phyloP scores from a whole-genome alignment of 2,797 vertebrate species.

The Microhierax caerulescens region DNA sequence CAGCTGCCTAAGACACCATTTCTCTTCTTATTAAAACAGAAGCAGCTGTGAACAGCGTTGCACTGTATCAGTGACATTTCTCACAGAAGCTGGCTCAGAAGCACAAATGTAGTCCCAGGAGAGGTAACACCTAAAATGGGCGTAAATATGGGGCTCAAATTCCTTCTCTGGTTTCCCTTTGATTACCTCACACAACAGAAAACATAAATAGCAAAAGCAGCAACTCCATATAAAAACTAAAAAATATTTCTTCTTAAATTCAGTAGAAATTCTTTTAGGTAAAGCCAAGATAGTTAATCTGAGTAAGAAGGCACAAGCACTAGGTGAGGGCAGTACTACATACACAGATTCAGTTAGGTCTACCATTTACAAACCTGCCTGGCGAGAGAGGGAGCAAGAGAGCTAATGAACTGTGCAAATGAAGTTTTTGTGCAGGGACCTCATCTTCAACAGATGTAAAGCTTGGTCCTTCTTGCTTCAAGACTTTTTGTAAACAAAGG shows the following conservation, averaged over 20 bases:
- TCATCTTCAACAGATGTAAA: not conserved
- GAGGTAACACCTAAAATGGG: not conserved
- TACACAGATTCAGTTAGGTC: not conserved
- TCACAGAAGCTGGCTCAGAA: not conserved
- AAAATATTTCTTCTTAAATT: not conserved
- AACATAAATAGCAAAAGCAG: not conserved
- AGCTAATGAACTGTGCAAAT: not conserved
- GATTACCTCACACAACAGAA: not conserved
- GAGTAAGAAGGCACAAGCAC: not conserved
- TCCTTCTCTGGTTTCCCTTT: not conserved
- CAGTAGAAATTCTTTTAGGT: not conserved
- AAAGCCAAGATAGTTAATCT: not conserved
- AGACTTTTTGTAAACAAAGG: not conserved
- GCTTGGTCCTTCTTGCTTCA: not conserved
- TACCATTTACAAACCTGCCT: not conserved
- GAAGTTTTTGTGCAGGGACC: not conserved
- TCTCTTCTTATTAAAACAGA: not conserved
- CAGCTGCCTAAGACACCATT: not conserved
- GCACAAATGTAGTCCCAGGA: not conserved
- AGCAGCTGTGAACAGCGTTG: not conserved
- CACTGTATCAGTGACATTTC: not conserved
- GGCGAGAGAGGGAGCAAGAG: too few species aligned
- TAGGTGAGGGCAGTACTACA: not conserved
- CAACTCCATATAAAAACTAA: not conserved
- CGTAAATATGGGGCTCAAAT: not conserved